These are phyloP conservation scores for Yponomeuta plumbellus DNA, from an alignment of 2,888 invertebrate genomes.

Conservation along the genomic window DNA sequence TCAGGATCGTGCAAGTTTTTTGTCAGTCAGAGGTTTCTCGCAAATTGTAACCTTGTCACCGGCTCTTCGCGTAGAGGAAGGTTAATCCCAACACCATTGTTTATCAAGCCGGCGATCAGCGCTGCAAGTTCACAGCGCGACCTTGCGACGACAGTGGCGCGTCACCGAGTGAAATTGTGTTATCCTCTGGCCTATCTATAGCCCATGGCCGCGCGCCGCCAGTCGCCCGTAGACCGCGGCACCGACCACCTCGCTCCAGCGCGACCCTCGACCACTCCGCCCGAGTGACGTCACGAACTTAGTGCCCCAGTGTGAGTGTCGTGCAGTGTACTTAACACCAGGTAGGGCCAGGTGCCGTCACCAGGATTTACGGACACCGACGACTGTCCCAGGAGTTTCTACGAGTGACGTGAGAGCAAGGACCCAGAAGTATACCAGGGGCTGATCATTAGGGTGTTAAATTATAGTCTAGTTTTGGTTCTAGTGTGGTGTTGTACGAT, in stretches of 20 bases:
- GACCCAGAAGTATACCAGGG: neutral
- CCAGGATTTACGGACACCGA: neutral
- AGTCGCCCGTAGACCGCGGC: constrained; percentile 72
- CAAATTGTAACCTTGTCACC: neutral
- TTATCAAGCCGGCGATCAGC: neutral
- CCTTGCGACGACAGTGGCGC: constrained; percentile 50
- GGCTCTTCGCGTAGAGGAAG: neutral
- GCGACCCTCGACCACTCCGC: constrained; percentile 54
- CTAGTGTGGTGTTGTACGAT: constrained; percentile 5
- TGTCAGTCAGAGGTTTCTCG: too few relatives aligned
- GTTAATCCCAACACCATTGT: neutral
- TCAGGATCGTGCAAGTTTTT: too few relatives aligned
- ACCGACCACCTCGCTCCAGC: constrained; percentile 70
- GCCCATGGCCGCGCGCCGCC: constrained; percentile 44
- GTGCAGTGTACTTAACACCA: neutral
- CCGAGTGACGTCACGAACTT: constrained; percentile 54
- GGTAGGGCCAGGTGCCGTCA: neutral
- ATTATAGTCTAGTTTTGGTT: neutral
- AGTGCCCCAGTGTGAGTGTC: neutral
- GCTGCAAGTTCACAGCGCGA: constrained; percentile 26
- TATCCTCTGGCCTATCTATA: constrained; percentile 55
- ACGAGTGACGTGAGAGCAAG: constrained; percentile 3
- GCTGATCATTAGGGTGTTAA: constrained; percentile 13
- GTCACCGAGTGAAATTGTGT: constrained; percentile 52
- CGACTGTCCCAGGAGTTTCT: neutral